Evolutionary conservation across 64 coral and sea anemone species (phyloP), one percentile per base, ranked within the genome.

Genomic region (Dendronephthya gigantea): DNA sequence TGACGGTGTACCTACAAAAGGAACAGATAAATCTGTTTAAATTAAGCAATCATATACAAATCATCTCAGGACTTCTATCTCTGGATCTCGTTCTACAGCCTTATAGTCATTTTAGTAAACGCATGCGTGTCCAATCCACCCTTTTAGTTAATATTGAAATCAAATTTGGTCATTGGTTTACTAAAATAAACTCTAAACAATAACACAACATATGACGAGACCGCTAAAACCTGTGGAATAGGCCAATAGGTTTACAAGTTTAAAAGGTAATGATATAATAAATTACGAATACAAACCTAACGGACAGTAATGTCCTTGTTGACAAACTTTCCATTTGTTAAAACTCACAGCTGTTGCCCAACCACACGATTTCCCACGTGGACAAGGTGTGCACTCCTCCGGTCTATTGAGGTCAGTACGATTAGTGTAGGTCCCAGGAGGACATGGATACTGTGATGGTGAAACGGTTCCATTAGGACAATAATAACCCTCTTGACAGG

Each of bases 401-500:
- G 92, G 86, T 10, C 85, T 82, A 45, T 87, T 98, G 49, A 98
- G 83, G 62, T 89, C 92, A 23, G 95, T 87, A 50, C 84, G 84
- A 85, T 98, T 91, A 19, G 92, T 92, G 52, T 91, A 98, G 1
- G 95, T 90, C 13, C 95, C 95, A 22, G 95, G 92, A 59, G 89
- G 89, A 50, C 95, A 98, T 1, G 95, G 95, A 37, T 91, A 98
- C 69, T 98, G 92, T 50, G 84, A 75, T 19, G 92, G 92, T 12
- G 95, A 92, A 49, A 93, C 43, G 33, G 95, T 98, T 49, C 92
- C 69, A 85, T 93, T 98, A 12, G 95, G 95, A 47, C 95, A 98
- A 49, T 98, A 98, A 88, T 98, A 98, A 13, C 95, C 95, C 55
- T 98, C 95, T 83, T 91, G 91, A 84, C 95, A 98, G 55, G 68